Percentiles rank a stretch among this genome's conserved stretches.
phyloP scores from a whole-genome alignment of 2,888 invertebrate genomes.

The Lottia scabra region DNA sequence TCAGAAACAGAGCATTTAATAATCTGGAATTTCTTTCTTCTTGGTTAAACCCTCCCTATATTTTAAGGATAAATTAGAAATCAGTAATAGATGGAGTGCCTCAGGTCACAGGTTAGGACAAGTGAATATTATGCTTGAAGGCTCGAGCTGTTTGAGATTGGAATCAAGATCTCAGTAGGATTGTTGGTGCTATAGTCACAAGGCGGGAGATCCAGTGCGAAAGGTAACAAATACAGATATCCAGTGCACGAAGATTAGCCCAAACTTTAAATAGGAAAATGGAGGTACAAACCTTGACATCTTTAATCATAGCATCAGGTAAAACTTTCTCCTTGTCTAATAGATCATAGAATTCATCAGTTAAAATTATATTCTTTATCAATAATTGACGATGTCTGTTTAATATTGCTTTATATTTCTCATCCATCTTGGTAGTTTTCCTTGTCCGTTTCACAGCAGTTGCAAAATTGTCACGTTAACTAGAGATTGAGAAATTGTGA shows the following conservation, averaged over 20 bases:
- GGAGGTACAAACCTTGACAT: constrained; percentile 40
- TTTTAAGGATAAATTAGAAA: background rate
- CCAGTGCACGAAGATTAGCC: constrained; percentile 10
- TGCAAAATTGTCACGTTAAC: too few relatives aligned
- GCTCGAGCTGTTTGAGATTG: too few relatives aligned
- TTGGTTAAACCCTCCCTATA: constrained; percentile 34
- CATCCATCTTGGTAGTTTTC: constrained; percentile 37
- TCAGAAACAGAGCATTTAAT: constrained; percentile 43
- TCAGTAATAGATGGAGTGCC: background rate
- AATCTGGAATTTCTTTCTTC: constrained; percentile 36
- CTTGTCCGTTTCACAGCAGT: background rate
- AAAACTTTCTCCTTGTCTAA: constrained; percentile 44
- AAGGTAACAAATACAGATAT: too few relatives aligned
- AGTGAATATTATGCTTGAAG: background rate
- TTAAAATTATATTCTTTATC: constrained; percentile 42
- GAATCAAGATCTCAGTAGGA: too few relatives aligned
- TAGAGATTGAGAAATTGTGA: too few relatives aligned
- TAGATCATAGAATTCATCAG: constrained; percentile 43
- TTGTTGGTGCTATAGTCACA: too few relatives aligned
- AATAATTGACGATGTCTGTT: constrained; percentile 40
- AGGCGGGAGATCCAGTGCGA: too few relatives aligned
- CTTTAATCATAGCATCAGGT: constrained; percentile 49
- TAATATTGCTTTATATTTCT: constrained; percentile 35
- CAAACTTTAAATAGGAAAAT: constrained; percentile 7
- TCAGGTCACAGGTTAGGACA: background rate